These are phyloP conservation scores for Diarsia brunnea DNA, from an alignment of 2,888 invertebrate species.

Conservation along the genomic window DNA sequence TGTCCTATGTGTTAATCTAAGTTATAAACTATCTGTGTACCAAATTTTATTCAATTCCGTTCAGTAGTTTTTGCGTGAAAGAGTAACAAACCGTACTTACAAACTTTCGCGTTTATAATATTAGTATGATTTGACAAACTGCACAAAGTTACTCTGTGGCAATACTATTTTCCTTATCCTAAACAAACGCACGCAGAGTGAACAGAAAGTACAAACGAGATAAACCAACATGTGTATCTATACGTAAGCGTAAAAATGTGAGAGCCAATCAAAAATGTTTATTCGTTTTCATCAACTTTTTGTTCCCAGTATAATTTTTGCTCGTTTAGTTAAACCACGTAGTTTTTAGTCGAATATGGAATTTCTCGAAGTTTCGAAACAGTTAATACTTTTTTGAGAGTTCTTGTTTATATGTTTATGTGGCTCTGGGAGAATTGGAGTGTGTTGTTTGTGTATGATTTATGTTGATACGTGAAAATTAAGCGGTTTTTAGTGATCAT, in stretches of 20 bases:
- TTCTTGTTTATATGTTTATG: neutral
- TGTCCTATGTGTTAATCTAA: too few relatives aligned
- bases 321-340: slow-evolving; percentile 17
- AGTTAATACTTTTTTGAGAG: slow-evolving; percentile 23
- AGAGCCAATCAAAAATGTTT: slow-evolving; percentile 62
- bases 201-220: slow-evolving; percentile 53
- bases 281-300: slow-evolving; percentile 49
- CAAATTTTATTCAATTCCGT: too few relatives aligned
- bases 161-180: slow-evolving; percentile 66
- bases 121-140: too few relatives aligned
- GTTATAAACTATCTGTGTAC: too few relatives aligned
- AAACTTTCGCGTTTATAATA: too few relatives aligned
- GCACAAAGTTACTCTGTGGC: slow-evolving; percentile 21
- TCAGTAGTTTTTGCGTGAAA: too few relatives aligned
- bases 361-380: slow-evolving; percentile 1
- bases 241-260: slow-evolving; percentile 43
- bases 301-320: slow-evolving; percentile 41
- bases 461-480: slow-evolving; percentile 3
- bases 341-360: slow-evolving; percentile 16
- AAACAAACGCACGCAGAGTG: slow-evolving; percentile 59
- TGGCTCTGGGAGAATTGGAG: neutral
- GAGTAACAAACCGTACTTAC: too few relatives aligned
- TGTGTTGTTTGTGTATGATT: slow-evolving; percentile 15
- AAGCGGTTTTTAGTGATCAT: neutral
- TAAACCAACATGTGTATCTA: slow-evolving; percentile 57